Evolutionary conservation across 2,888 invertebrate species (phyloP).

Genomic region (Metacarcinus magister): DNA sequence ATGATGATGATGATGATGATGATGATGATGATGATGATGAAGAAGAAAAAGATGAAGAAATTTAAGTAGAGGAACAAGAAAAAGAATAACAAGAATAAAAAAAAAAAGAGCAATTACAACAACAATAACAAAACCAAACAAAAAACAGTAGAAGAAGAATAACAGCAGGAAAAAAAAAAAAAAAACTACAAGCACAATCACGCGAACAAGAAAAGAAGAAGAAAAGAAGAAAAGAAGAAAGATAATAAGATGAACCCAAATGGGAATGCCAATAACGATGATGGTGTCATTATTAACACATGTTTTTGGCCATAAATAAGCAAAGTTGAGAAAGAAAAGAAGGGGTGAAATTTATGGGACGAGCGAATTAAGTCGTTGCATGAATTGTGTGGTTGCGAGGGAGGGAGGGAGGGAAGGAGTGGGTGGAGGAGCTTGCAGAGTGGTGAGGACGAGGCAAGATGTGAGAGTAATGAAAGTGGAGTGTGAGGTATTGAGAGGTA

Average conservation of each 20-base stretch:
- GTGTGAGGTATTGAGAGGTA: neutral
- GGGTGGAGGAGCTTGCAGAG: neutral
- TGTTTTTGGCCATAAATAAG: constrained; percentile 26
- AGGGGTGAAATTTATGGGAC: neutral
- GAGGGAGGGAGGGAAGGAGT: neutral
- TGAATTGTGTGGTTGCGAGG: neutral
- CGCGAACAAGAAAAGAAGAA: neutral
- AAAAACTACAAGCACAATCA: neutral
- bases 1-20: no score
- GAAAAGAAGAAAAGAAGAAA: no score
- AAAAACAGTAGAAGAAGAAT: neutral
- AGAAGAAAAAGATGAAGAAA: neutral
- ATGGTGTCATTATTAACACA: constrained; percentile 26
- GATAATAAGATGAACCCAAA: neutral
- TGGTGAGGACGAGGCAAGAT: neutral
- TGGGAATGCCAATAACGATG: constrained; percentile 15
- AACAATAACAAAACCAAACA: no score
- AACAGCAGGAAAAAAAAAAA: neutral
- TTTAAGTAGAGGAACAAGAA: neutral
- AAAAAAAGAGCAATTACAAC: neutral
- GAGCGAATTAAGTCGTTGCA: constrained; percentile 11
- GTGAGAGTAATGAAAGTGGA: neutral
- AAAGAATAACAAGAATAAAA: neutral
- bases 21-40: neutral
- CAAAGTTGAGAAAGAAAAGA: constrained; percentile 26